Evolutionary conservation across 2,797 vertebrate genomes (phyloP).

Genomic region (Kryptopterus vitreolus): DNA sequence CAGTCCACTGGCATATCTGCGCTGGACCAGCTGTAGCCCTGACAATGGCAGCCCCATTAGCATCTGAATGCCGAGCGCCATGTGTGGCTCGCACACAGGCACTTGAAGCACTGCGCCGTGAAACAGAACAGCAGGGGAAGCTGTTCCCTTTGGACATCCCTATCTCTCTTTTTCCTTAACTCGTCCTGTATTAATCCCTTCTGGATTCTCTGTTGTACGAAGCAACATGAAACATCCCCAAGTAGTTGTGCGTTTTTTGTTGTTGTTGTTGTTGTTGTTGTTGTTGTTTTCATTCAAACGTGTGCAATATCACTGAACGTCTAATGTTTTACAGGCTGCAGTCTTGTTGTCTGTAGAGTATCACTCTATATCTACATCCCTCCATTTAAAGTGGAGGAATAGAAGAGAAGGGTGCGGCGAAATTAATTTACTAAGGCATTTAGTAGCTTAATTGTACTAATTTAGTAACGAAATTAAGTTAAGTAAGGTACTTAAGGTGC

Average conservation of each 20-base stretch:
- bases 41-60: slow-evolving; percentile 78
- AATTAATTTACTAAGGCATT: no score
- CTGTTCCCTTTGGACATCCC: slow-evolving; percentile 57
- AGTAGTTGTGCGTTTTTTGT: neutral
- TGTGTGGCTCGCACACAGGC: slow-evolving; percentile 71
- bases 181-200: slow-evolving; percentile 32
- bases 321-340: neutral
- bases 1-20: slow-evolving; percentile 76
- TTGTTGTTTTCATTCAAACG: neutral
- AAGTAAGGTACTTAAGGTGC: no score
- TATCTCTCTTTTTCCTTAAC: slow-evolving; percentile 59
- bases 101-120: slow-evolving; percentile 64
- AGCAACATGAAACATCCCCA: neutral
- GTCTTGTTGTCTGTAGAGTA: neutral
- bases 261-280: no score
- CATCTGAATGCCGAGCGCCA: slow-evolving; percentile 76
- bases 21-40: slow-evolving; percentile 78
- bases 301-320: neutral
- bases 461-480: no score
- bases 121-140: slow-evolving; percentile 61
- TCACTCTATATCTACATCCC: no score
- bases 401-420: no score
- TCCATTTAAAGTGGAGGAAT: no score
- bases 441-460: no score
- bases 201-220: neutral